phyloP scores from a whole-genome alignment of 1,140 invertebrate genomes.

The Drosophila parvula region DNA sequence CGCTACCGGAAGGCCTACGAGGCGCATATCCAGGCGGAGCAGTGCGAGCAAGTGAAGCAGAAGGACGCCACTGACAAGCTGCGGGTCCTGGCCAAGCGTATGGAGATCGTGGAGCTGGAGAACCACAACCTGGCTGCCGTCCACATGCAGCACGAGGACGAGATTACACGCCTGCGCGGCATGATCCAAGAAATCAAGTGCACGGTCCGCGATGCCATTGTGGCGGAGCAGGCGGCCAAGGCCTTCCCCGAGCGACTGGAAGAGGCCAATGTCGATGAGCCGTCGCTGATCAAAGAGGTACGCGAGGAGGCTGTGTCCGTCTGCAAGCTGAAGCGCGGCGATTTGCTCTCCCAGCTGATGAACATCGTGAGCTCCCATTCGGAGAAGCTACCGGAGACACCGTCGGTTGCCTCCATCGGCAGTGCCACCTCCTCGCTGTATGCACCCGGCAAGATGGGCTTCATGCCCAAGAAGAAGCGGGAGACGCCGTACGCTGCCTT shows the following conservation, averaged over 20 bases:
- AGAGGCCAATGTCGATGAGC: constrained; percentile 41
- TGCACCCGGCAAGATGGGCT: constrained; percentile 86
- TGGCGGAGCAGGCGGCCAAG: constrained; percentile 83
- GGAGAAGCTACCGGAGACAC: constrained; percentile 54
- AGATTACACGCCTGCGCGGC: constrained; percentile 85
- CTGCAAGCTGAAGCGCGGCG: constrained; percentile 85
- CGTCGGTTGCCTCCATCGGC: constrained; percentile 81
- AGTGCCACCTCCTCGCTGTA: constrained; percentile 76
- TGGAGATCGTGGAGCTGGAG: constrained; percentile 85
- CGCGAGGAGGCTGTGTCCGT: constrained; percentile 63
- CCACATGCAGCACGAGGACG: constrained; percentile 84
- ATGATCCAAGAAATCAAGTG: constrained; percentile 86
- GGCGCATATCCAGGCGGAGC: constrained; percentile 44
- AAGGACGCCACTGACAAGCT: constrained; percentile 84
- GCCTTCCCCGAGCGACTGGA: constrained; percentile 69
- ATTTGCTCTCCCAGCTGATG: constrained; percentile 85
- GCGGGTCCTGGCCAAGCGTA: constrained; percentile 86
- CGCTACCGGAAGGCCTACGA: constrained; percentile 71
- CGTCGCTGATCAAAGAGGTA: constrained; percentile 45
- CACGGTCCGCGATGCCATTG: constrained; percentile 86
- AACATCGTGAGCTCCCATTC: constrained; percentile 83
- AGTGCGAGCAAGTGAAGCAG: constrained; percentile 54
- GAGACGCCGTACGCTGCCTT: constrained; percentile 36
- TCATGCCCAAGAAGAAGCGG: constrained; percentile 84
- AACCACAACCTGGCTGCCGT: constrained; percentile 84